Evolutionary conservation across 2,888 invertebrate genomes (phyloP).

Genomic region (Phyllotreta striolata): DNA sequence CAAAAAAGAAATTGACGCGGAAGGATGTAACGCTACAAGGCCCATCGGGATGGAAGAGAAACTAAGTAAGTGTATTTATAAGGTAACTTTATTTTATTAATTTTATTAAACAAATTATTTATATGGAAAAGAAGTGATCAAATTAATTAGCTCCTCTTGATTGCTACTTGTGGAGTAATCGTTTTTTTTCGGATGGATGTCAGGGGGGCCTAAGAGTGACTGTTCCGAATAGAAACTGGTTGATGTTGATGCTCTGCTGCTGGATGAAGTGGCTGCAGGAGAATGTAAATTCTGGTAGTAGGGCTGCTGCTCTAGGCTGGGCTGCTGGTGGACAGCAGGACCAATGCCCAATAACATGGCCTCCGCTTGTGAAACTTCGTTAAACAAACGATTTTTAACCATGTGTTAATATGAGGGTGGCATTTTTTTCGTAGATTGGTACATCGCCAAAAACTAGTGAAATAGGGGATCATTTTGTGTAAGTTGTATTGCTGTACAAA

Average conservation of each 20-base stretch:
- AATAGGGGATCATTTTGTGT: slow-evolving; percentile 27
- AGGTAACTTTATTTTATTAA: slow-evolving; percentile 23
- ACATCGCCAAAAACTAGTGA: slow-evolving; percentile 30
- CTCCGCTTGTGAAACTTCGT: slow-evolving; percentile 30
- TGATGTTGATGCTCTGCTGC: slow-evolving; percentile 6
- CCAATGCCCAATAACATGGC: slow-evolving; percentile 24
- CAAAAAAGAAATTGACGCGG: slow-evolving; percentile 25
- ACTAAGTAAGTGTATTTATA: slow-evolving; percentile 33
- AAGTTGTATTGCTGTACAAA: slow-evolving; percentile 7
- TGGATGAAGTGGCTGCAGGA: slow-evolving; percentile 1
- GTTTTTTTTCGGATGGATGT: neutral
- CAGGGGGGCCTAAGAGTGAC: neutral
- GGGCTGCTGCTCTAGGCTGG: slow-evolving; percentile 8
- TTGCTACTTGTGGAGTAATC: slow-evolving; percentile 1
- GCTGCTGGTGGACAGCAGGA: slow-evolving; percentile 16
- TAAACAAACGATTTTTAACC: slow-evolving; percentile 27
- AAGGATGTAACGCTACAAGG: slow-evolving; percentile 32
- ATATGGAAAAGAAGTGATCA: slow-evolving; percentile 13
- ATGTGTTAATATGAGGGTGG: slow-evolving; percentile 28
- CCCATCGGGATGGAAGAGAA: slow-evolving; percentile 29
- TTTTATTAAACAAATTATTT: slow-evolving; percentile 13
- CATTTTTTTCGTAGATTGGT: slow-evolving; percentile 27
- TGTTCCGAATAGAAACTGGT: slow-evolving; percentile 11
- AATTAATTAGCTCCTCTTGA: slow-evolving; percentile 15
- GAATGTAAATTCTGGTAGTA: slow-evolving; percentile 13